Evolutionary conservation across 2,888 invertebrate species (phyloP), one percentile per base, ranked within the genome.

Genomic region (Priocnemis perturbator): DNA sequence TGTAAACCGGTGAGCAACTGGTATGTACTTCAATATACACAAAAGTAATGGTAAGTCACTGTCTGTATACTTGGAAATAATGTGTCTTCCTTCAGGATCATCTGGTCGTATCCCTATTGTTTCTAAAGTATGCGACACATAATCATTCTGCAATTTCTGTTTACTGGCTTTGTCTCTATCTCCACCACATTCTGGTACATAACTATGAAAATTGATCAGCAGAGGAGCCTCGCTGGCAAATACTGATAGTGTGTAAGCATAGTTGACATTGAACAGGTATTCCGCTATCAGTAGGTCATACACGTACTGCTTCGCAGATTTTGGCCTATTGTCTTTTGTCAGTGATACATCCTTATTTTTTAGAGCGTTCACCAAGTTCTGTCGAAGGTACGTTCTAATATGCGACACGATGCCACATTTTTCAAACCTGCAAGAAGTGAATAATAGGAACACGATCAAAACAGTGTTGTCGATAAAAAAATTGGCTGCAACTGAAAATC

Each of bases 201-300:
- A 79, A 58, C 84, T 83, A 52, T 83, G 81, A 65, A 88, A 87
- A 72, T 89, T 83, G 17, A 87, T 78, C 55, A 89, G 81, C 30
- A 88, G 64, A 0, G 88, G 88, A 58, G 87, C 87, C 75, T 89
- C 89, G 50, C 89, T 89, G 15, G 89, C 85, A 62, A 89, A 88
- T 61, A 89, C 86, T 2, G 89, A 89, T 17, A 89, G 62, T 0
- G 89, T 84, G 60, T 88, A 89, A 19, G 83, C 82, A 56, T 88
- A 89, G 81, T 88, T 87, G 58, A 84, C 84, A 72, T 83, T 86
- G 69, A 86, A 86, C 44, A 89, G 77, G 76, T 89, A 89, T 62
- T 89, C 89, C 0, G 88, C 89, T 67, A 89, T 79, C 5, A 89
- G 71, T 65, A 89, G 76, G 78, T 89, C 89, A 26, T 88, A 86